Evolutionary conservation across 2,113 vertebrate species (phyloP).

Genomic region (Etia nguti): DNA sequence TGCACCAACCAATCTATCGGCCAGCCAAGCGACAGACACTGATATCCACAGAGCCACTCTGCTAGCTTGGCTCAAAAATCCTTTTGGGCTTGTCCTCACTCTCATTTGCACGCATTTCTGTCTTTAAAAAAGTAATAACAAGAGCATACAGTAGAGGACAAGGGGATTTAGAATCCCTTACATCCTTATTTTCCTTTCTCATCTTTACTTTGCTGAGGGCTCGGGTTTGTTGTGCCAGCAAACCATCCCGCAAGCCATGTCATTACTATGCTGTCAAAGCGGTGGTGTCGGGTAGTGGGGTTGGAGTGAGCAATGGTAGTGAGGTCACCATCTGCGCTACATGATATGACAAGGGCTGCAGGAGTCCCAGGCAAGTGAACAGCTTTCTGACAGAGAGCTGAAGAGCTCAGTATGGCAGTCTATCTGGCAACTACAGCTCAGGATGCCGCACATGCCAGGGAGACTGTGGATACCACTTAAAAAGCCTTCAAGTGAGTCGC

Average conservation of each 20-base stretch:
- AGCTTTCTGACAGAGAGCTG: conserved; percentile 50
- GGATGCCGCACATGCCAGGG: conserved; percentile 5
- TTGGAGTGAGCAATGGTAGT: conserved; percentile 61
- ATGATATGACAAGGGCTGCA: conserved; percentile 62
- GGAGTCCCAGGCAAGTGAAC: conserved; percentile 55
- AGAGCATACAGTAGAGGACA: neutral
- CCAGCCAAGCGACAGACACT: neutral
- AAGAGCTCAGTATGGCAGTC: conserved; percentile 15
- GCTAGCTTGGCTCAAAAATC: neutral
- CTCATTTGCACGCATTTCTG: neutral
- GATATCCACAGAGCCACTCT: neutral
- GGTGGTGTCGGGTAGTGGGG: conserved; percentile 50
- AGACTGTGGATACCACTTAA: neutral
- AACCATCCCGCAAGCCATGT: conserved; percentile 39
- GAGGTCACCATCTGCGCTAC: conserved; percentile 60
- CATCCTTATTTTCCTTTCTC: conserved; percentile 44
- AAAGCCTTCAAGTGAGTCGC: neutral
- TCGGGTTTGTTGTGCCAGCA: conserved; percentile 56
- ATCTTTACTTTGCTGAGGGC: conserved; percentile 30
- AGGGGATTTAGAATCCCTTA: conserved; percentile 3
- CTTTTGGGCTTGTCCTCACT: neutral
- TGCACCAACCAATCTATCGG: neutral
- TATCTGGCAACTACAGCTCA: conserved; percentile 35
- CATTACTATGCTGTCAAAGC: conserved; percentile 60
- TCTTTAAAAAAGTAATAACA: neutral